Evolutionary conservation across 1,140 invertebrate species (phyloP), one percentile per base, ranked within the genome.

Genomic region (Polypedilum vanderplanki): DNA sequence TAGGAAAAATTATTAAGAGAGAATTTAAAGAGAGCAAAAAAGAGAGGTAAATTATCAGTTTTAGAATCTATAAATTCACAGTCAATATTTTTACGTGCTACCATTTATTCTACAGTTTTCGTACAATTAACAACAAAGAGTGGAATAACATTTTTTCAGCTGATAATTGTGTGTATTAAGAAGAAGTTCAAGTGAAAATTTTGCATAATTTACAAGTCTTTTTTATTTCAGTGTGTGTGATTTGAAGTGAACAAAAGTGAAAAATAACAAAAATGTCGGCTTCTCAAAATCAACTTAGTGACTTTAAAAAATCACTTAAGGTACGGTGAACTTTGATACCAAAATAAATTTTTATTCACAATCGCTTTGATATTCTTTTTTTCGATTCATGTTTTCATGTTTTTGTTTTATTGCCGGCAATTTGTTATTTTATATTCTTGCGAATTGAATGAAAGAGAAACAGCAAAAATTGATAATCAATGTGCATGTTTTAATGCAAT

Each of bases 321-420:
- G 65, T 70, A 70, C 65, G 20, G 65, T 70, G 65, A 70, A 70
- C 65, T 70, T 70, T 70, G 20, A 57, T 57, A 57, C 46, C 46
- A 57, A n/a, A 18, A 70, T 70, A 20, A n/a, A 17, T 2, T n/a
- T 18, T 70, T 17, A 70, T 70, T 70, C 9, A 10, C 10, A 20
- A 70, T 70, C 8, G 17, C 17, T 70, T 20, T 70, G 17, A 18
- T 2, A 7, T 9, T 70, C 0, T 70, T 70, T 20, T 20, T 70
- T 70, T 18, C 17, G 7, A 70, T 7, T 70, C 17, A 18, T 20
- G 17, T 70, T 70, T 70, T 70, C 65, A 18, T 20, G 65, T 70
- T n/a, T 57, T 17, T 12, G n/a, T 17, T 70, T 70, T 70, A n/a
- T 70, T 20, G 65, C 65, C 64, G 64, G 64, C 46, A 1, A 67